These are phyloP conservation scores for Ciconia boyciana DNA, from an alignment of 2,113 vertebrate genomes.

Conservation along the genomic window DNA sequence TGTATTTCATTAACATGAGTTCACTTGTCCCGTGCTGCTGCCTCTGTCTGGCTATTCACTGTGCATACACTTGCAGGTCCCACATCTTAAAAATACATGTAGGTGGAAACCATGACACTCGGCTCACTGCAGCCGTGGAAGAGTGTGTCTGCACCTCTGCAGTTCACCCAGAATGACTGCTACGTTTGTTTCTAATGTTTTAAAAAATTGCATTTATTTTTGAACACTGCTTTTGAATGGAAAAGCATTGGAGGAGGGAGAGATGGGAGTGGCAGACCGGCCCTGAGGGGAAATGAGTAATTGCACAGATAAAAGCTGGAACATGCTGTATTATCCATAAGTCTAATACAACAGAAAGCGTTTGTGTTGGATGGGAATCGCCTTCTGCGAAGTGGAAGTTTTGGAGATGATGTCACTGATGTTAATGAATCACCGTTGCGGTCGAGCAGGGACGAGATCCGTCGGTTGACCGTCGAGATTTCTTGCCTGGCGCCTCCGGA, in stretches of 20 bases:
- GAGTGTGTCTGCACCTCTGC: neutral
- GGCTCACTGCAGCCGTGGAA: neutral
- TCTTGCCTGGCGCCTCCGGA: constrained; percentile 9
- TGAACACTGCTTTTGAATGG: constrained; percentile 45
- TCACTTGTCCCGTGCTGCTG: neutral
- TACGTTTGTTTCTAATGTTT: neutral
- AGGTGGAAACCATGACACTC: neutral
- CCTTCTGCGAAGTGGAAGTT: constrained; percentile 40
- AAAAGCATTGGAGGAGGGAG: neutral
- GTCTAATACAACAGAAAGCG: constrained; percentile 58
- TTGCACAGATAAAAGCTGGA: constrained; percentile 67
- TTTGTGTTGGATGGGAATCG: constrained; percentile 62
- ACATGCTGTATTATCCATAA: constrained; percentile 64
- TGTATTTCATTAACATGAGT: neutral
- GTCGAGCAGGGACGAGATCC: neutral
- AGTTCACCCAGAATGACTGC: neutral
- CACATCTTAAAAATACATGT: neutral
- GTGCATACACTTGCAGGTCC: neutral
- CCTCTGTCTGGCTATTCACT: neutral
- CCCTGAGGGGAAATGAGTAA: constrained; percentile 66
- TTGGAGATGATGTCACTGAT: constrained; percentile 53
- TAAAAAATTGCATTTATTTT: constrained; percentile 45
- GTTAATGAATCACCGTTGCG: constrained; percentile 30
- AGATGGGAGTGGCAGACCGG: constrained; percentile 40
- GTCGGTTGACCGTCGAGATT: neutral